Base-by-base conservation (phyloP, 2,888 invertebrate species). In the Seira sanloemensis region DNA sequence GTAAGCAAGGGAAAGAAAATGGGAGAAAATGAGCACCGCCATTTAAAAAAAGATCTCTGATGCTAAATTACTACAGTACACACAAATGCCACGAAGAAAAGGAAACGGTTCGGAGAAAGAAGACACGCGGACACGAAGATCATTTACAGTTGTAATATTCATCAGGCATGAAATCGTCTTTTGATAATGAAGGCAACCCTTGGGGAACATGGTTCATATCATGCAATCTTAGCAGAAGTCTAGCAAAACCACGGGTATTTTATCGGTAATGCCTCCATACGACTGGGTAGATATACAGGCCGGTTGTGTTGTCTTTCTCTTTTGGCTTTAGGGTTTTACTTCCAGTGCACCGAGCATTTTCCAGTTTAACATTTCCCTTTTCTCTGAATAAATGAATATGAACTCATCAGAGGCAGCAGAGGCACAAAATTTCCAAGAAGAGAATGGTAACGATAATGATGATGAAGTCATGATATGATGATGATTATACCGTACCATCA, bases 151-250 rank as follows among this genome's bases (percentile, higher is more conserved):
- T 66, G 80, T 80, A 83, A 83, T 85, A 80, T 85, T 87, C 87
- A 87, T 87, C 78, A 85, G 77, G 87, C 85, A 87, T 85, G 85
- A 85, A 87, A 84, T 81, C 85, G 68, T 87, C 83, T 83, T 83
- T 83, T 83, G 83, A 83, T 87, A 87, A 87, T 85, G 83, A 87
- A 87, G 87, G 27, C 80, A 85, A 81, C 87, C 84, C 73, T 69
- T 58, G 65, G 78, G 84, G 83, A 78, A 72, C 66, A 65, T 46
- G 50, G 58, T 58, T 81, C 66, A 23, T 82, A 76, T 82, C 77
- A 67, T 65, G 69, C 68, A 50, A 74, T 66, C 62, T 46, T 24
- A 46, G 65, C 62, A 66, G 37, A 21, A 24, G 65, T 26, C 46
- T 65, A 62, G 19, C 18, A n/a, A 62, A 62, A 62, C 19, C 19